These are phyloP conservation scores for Tokudaia muenninki DNA, from an alignment of 2,797 vertebrate species.

Conservation along the genomic window DNA sequence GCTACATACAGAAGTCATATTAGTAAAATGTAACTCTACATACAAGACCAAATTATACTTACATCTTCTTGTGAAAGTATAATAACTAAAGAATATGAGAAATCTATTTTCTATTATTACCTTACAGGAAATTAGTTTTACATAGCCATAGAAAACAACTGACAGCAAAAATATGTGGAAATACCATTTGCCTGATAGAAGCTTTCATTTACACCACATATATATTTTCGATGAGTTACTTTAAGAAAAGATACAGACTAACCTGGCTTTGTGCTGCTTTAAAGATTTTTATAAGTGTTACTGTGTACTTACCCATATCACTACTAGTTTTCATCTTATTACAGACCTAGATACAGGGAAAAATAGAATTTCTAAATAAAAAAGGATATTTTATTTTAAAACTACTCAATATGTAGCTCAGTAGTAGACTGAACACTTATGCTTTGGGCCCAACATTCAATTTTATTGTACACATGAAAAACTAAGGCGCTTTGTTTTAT, in stretches of 20 bases:
- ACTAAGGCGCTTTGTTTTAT: neutral
- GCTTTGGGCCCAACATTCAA: neutral
- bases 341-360: constrained; percentile 9
- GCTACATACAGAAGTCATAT: neutral
- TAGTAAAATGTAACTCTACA: constrained; percentile 22
- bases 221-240: constrained; percentile 6
- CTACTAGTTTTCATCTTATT: constrained; percentile 27
- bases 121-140: neutral
- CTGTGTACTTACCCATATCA: neutral
- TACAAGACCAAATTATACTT: constrained; percentile 20
- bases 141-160: neutral
- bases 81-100: neutral
- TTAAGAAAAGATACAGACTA: constrained; percentile 8
- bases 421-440: neutral
- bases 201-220: constrained; percentile 13
- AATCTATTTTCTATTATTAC: constrained; percentile 44
- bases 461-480: neutral
- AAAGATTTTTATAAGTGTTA: neutral
- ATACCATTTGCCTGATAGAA: neutral
- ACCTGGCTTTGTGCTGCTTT: constrained; percentile 8
- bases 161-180: constrained; percentile 21
- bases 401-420: neutral
- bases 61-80: constrained; percentile 23
- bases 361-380: constrained; percentile 51
- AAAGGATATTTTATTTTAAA: constrained; percentile 37